Evolutionary conservation across 1,140 invertebrate genomes (phyloP), one percentile per base, ranked within the genome.

Genomic region (Pissodes strobi): DNA sequence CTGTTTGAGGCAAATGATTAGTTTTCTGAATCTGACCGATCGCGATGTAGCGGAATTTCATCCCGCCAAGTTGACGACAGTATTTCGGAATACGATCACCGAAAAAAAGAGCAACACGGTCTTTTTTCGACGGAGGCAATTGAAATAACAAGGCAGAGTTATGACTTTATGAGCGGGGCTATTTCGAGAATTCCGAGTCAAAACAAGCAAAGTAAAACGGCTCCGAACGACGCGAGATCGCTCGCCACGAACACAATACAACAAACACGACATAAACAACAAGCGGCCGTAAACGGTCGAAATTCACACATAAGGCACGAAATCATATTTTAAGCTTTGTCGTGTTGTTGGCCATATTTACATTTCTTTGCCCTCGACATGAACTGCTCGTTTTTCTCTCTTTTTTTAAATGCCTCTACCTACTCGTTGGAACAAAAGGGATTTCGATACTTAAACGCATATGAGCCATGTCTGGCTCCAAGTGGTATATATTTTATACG

Each of bases 221-320:
- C 34, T 21, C 19, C 30, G 45, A 56, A 41, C 17, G 57, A 66
- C 37, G 59, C 60, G 56, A 43, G 34, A 53, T 18, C 51, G 63
- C 69, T 62, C 56, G 62, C 59, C 57, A 38, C 25, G 37, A 69
- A 69, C 61, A 74, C 70, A 71, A 73, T 72, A 69, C 68, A 69
- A 67, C 30, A 68, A 73, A 68, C 71, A 74, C 71, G 70, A 72
- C 72, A 72, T 72, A 74, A 74, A 74, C 72, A 74, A 71, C 61
- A 41, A 49, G 49, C 30, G 60, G 65, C 67, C 64, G 62, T 73
- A 72, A 73, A 73, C 68, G 72, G 65, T 65, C 66, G 71, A 74
- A 74, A 74, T 73, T 74, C 72, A 68, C 73, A 74, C 71, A 74
- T 74, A 71, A 70, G 59, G 73, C 73, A 74, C 73, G 73, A 74